Conservation (phyloP, 2,113 vertebrate species). For the Aphyosemion australe region DNA sequence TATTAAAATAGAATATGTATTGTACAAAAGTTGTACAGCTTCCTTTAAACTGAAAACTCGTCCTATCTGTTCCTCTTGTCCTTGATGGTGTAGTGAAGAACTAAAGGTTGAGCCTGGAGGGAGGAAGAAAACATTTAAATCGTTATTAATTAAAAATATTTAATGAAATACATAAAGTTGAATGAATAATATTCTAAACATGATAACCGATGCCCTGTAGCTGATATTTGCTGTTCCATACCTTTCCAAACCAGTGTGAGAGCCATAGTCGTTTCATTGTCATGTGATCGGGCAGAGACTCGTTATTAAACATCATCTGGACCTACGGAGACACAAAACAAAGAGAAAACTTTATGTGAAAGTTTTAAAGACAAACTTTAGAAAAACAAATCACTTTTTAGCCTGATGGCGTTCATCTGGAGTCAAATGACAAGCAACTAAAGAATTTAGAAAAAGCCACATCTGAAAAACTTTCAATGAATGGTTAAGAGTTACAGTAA, state of each 20-base stretch:
- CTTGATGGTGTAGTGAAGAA: slow-evolving; percentile 84
- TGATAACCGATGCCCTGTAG: neutral
- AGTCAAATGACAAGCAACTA: no score
- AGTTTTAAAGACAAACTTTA: slow-evolving; percentile 2
- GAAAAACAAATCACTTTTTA: no score
- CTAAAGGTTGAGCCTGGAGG: slow-evolving; percentile 79
- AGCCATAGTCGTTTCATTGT: slow-evolving; percentile 85
- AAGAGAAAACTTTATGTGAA: neutral
- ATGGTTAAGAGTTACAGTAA: no score
- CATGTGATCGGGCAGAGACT: slow-evolving; percentile 85
- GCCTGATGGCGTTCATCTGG: no score
- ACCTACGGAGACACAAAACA: slow-evolving; percentile 67
- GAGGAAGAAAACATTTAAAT: neutral
- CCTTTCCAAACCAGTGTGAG: slow-evolving; percentile 85
- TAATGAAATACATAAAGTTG: no score
- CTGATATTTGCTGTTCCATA: slow-evolving; percentile 48
- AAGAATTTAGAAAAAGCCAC: no score
- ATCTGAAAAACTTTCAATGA: no score
- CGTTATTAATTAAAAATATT: neutral
- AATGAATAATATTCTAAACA: no score
- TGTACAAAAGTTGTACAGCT: slow-evolving; percentile 83
- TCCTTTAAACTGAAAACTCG: slow-evolving; percentile 34
- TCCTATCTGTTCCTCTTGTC: slow-evolving; percentile 82
- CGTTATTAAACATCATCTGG: slow-evolving; percentile 85
- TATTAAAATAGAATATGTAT: slow-evolving; percentile 87